Conservation (phyloP, 2,888 invertebrate species). For the Dioctria linearis region DNA sequence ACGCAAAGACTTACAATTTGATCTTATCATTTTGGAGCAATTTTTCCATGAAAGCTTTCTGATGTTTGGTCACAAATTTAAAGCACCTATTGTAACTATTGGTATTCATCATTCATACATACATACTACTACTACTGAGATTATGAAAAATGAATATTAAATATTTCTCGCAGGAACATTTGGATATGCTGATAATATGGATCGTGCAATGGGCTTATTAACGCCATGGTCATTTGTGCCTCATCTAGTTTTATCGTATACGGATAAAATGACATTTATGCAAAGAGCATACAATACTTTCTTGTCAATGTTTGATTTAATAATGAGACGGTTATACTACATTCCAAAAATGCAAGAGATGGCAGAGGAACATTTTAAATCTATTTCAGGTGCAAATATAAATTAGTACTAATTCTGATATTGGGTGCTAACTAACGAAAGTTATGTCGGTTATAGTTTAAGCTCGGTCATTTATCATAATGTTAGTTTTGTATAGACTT, state of each 20-base stretch:
- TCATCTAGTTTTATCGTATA: slow-evolving; percentile 66
- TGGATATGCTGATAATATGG: slow-evolving; percentile 71
- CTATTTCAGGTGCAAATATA: slow-evolving; percentile 62
- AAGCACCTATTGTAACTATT: slow-evolving; percentile 69
- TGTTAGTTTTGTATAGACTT: too few species aligned
- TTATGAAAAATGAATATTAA: too few species aligned
- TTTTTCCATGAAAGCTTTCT: slow-evolving; percentile 71
- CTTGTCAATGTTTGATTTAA: slow-evolving; percentile 65
- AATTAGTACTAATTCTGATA: too few species aligned
- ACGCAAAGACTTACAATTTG: slow-evolving; percentile 69
- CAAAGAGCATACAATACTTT: slow-evolving; percentile 69
- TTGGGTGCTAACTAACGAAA: too few species aligned
- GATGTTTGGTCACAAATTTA: slow-evolving; percentile 70
- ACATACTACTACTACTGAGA: too few species aligned
- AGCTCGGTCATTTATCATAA: too few species aligned
- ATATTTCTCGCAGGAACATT: slow-evolving; percentile 69
- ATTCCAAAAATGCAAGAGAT: slow-evolving; percentile 68
- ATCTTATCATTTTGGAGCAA: slow-evolving; percentile 70
- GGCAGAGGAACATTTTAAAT: slow-evolving; percentile 66
- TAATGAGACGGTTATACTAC: slow-evolving; percentile 66
- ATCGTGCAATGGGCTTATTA: slow-evolving; percentile 68
- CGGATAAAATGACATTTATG: slow-evolving; percentile 69
- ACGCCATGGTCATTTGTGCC: slow-evolving; percentile 70
- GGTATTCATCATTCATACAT: too few species aligned
- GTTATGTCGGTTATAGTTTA: too few species aligned